These are phyloP conservation scores for Philereme vetulata DNA, from an alignment of 2,888 invertebrate genomes.

Conservation along the genomic window DNA sequence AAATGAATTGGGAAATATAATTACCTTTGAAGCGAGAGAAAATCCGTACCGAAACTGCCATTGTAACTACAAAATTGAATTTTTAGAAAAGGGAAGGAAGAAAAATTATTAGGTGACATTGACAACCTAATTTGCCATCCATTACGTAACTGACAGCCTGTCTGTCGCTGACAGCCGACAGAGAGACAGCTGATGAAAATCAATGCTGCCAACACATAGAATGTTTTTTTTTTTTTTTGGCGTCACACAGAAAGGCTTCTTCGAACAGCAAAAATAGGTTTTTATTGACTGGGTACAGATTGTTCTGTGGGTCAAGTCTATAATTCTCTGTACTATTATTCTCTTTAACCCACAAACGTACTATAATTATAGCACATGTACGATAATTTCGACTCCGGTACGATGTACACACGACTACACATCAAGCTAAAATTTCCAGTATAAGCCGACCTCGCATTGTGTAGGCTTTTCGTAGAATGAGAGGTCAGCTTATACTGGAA, in stretches of 20 bases:
- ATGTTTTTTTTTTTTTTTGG: no score
- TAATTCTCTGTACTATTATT: no score
- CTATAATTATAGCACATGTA: no score
- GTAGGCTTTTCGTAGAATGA: no score
- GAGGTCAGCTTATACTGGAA: no score
- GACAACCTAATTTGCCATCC: conserved; percentile 57
- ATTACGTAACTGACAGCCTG: conserved; percentile 61
- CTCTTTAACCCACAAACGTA: no score
- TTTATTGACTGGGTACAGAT: not conserved
- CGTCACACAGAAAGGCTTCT: no score
- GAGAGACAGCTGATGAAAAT: not conserved
- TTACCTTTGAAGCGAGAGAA: conserved; percentile 84
- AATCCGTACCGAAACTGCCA: conserved; percentile 85
- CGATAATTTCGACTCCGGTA: no score
- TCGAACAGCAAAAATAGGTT: conserved; percentile 4
- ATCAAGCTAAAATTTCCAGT: no score
- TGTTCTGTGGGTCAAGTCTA: no score
- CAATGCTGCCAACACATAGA: conserved; percentile 16
- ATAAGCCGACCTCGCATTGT: no score
- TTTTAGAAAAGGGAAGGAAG: conserved; percentile 47
- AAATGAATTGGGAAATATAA: conserved; percentile 8
- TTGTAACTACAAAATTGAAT: conserved; percentile 55
- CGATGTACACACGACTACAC: no score
- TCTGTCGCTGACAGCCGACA: not conserved
- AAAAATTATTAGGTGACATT: conserved; percentile 65